Evolutionary conservation across 2,113 vertebrate genomes (phyloP).

Genomic region (Speoplatyrhinus poulsoni): DNA sequence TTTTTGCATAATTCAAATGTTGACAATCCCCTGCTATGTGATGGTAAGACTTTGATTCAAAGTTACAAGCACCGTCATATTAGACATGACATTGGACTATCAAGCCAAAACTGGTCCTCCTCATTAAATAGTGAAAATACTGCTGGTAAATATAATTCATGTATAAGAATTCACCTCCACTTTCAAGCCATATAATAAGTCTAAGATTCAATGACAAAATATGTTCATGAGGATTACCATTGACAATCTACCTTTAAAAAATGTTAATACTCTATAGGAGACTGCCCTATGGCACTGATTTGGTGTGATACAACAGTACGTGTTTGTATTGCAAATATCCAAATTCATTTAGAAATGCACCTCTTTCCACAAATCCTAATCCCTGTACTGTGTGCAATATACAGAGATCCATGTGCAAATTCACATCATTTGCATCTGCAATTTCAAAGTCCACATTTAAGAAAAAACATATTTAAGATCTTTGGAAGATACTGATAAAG

Average conservation of each 20-base stretch:
- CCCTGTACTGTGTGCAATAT: conserved; percentile 54
- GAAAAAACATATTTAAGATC: conserved; percentile 24
- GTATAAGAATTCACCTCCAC: not conserved
- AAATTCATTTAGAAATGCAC: conserved; percentile 1
- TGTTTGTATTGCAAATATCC: conserved; percentile 6
- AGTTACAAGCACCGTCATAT: not conserved
- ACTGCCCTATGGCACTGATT: conserved; percentile 18
- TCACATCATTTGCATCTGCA: conserved; percentile 35
- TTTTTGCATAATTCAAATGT: conserved; percentile 12
- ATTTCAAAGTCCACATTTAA: conserved; percentile 5
- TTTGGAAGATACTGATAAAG: conserved; percentile 40
- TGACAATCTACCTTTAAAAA: not conserved
- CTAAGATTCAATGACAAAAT: not conserved
- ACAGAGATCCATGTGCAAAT: conserved; percentile 51
- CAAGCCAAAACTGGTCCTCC: not conserved
- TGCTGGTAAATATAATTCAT: conserved; percentile 37
- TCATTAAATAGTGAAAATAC: conserved; percentile 34
- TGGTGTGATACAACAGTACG: conserved; percentile 11
- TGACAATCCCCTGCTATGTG: not conserved
- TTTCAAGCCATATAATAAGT: not conserved
- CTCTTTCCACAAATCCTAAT: conserved; percentile 3
- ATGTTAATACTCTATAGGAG: not conserved
- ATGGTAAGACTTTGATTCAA: not conserved
- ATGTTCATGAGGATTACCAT: not conserved
- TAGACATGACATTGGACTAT: not conserved